Conservation (phyloP, 1,140 invertebrate species). For the Drosophila funebris region DNA sequence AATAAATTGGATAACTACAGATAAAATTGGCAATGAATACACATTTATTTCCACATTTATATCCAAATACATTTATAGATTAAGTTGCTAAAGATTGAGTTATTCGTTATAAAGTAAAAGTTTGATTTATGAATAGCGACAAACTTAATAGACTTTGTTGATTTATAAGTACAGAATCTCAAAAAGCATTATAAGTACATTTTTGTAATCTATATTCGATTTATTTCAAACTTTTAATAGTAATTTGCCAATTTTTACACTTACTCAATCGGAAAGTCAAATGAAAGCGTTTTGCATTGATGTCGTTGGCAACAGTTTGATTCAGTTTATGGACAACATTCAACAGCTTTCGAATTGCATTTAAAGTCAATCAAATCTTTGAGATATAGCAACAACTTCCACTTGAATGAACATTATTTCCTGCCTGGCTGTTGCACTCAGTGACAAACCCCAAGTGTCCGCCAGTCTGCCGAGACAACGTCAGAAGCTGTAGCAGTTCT, state of each 20-base stretch:
- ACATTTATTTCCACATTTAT: too few relatives aligned
- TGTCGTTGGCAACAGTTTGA: conserved; percentile 47
- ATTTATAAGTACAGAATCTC: too few relatives aligned
- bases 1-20: too few relatives aligned
- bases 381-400: conserved; percentile 71
- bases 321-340: conserved; percentile 40
- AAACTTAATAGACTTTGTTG: too few relatives aligned
- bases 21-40: too few relatives aligned
- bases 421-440: conserved; percentile 18
- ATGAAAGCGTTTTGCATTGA: conserved; percentile 27
- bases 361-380: conserved; percentile 70
- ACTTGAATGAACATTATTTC: conserved; percentile 68
- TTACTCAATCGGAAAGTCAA: conserved; percentile 12
- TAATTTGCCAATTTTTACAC: conserved; percentile 23
- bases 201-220: conserved; percentile 13
- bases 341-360: conserved; percentile 36
- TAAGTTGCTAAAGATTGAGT: too few relatives aligned
- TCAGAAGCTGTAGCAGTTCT: conserved; percentile 29
- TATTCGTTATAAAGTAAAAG: too few relatives aligned
- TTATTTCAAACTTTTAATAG: conserved; percentile 23
- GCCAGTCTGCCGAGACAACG: conserved; percentile 51
- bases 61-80: too few relatives aligned
- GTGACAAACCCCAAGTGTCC: conserved; percentile 10
- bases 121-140: too few relatives aligned
- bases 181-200: too few relatives aligned